Evolutionary conservation across 1,140 invertebrate species (phyloP), one percentile per base, ranked within the genome.

Genomic region (Cotesia vestalis): DNA sequence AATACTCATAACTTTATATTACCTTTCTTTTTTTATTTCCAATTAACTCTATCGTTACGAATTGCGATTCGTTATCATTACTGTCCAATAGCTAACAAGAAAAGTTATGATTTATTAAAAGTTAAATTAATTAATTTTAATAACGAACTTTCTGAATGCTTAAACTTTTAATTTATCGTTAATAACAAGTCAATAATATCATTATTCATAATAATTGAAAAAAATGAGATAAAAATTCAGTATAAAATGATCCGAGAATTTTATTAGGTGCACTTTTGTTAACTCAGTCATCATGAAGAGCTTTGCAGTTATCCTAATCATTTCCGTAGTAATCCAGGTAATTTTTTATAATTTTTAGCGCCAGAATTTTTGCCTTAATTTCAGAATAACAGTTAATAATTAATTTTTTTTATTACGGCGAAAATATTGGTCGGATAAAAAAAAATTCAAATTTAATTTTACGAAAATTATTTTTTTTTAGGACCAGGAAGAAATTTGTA

Each of bases 31-130:
- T 46, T 27, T 59, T 20, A 20, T 59, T 59, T 59, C 20, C 20
- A 59, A 59, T 59, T 27, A 59, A 59, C 57, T 4, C 20, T 3
- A 59, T 17, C 4, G 17, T n/a, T n/a, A n/a, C n/a, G 11, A 55
- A n/a, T 14, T 14, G 53, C 17, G 17, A 59, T 17, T 59, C 27
- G 57, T 59, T 59, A 59, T 59, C 57, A 59, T 17, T 59, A 59
- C 53, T 55, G 17, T 20, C 52, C 51, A 11, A 12, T 53, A 67
- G 52, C 66, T 53, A 67, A 53, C 20, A 35, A 34, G 27, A 67
- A 53, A 67, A 67, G 20, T 67, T 67, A 67, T 53, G 35, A 67
- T 53, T 17, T 55, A 51, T 51, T 46, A 14, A 55, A 67, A 53
- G 27, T 53, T 55, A 35, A 55, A 67, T 55, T 20, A 55, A 67